Base-by-base conservation (phyloP, 2,888 invertebrate genomes). In the Adelphocoris suturalis region DNA sequence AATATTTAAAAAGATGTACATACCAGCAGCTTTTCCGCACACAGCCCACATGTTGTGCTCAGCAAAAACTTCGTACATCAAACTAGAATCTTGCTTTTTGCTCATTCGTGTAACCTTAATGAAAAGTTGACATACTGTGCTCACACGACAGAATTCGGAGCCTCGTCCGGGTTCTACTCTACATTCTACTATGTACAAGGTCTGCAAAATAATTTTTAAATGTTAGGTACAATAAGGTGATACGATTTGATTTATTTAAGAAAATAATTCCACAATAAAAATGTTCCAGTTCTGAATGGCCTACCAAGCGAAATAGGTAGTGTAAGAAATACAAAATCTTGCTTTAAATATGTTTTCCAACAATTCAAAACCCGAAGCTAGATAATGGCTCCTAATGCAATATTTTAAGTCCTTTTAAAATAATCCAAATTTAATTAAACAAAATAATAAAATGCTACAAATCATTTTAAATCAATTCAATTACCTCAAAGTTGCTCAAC, bases 51-150 rank as follows among this genome's bases (percentile, higher is more conserved):
- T 96, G 55, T 96, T 96, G 93, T 97, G 97, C 93, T 98, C 98
- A 16, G 97, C 97, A 85, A 98, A 94, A 13, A 99, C 98, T 94
- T 98, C 98, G 93, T 98, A 99, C 97, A 98, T 98, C 0, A 98
- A 95, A 7, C 96, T 96, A 92, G 92, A 92, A 86, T 92, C 90
- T 90, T 92, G 84, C 89, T 91, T 89, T 86, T 91, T 92, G 89
- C 91, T 92, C 7, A 92, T 94, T 93, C 95, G 95, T 91, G 95
- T 96, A 78, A 97, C 96, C 91, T 95, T 96, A 90, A 97, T 94
- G 93, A 96, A 96, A 92, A 97, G 94, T 93, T 96, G 97, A 93
- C 98, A 98, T 93, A 98, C 96, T 91, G 97, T 96, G 91, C 98
- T 97, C 75, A 97, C 97, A 89, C 98, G 96, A 93, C 98, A 98